A percentile compares a stretch with the other conserved stretches of the same genome.
These are phyloP conservation scores for Protosalanx chinensis DNA, from an alignment of 2,797 vertebrate species.

Conservation along the genomic window DNA sequence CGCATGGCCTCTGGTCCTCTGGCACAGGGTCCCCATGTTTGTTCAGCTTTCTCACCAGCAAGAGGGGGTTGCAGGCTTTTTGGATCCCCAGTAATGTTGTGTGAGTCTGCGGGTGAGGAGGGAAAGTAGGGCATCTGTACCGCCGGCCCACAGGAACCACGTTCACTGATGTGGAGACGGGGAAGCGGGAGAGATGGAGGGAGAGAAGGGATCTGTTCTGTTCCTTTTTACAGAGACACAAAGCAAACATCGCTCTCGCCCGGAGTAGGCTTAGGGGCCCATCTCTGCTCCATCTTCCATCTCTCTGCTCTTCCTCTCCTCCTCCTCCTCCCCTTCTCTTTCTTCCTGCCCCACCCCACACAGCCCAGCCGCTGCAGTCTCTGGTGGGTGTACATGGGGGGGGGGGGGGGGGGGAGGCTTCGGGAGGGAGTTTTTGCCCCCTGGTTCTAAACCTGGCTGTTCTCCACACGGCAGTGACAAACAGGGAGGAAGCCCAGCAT, in stretches of 20 bases:
- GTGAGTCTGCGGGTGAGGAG: constrained; percentile 31
- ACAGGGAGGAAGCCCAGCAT: constrained; percentile 49
- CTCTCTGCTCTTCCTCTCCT: constrained; percentile 38
- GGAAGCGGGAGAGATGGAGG: constrained; percentile 36
- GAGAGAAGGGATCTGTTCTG: constrained; percentile 22
- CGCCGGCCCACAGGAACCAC: constrained; percentile 38
- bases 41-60: constrained; percentile 34
- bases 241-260: constrained; percentile 49
- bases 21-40: no score
- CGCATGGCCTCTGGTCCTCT: no score
- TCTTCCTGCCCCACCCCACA: constrained; percentile 68
- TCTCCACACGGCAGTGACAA: constrained; percentile 58
- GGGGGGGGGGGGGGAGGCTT: no score
- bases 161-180: constrained; percentile 19
- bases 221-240: constrained; percentile 50
- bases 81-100: constrained; percentile 35
- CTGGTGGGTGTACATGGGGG: constrained; percentile 68
- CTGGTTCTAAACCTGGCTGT: constrained; percentile 39
- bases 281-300: constrained; percentile 42
- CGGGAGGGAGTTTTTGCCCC: constrained; percentile 52
- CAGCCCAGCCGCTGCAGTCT: constrained; percentile 62
- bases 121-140: constrained; percentile 40
- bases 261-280: constrained; percentile 63
- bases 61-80: constrained; percentile 24
- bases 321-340: constrained; percentile 21